These are phyloP conservation scores for Asobara japonica DNA, from an alignment of 1,140 invertebrate genomes.

Conservation along the genomic window DNA sequence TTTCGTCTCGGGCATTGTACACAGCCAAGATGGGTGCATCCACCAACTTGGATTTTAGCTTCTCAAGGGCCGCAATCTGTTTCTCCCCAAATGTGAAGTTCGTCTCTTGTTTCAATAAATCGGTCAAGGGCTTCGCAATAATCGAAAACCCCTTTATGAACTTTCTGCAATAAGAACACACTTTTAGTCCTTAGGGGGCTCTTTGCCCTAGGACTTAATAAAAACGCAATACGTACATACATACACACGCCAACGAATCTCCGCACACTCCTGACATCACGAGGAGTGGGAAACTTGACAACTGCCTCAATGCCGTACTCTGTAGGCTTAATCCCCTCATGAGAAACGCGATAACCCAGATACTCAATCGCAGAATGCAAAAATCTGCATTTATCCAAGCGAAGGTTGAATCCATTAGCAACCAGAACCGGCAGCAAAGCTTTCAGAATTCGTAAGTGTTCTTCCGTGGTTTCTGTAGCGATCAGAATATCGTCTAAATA, in stretches of 20 bases:
- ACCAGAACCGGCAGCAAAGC: too few species aligned
- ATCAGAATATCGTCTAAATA: slow-evolving; percentile 35
- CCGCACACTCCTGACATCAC: neutral
- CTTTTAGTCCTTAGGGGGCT: too few species aligned
- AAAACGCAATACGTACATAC: too few species aligned
- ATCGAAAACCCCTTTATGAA: slow-evolving; percentile 26
- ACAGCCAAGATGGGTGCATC: slow-evolving; percentile 2
- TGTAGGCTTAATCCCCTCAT: neutral
- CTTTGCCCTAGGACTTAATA: too few species aligned
- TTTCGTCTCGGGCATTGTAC: slow-evolving; percentile 9
- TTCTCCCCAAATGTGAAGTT: slow-evolving; percentile 31
- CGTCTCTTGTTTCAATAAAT: slow-evolving; percentile 25
- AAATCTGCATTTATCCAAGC: slow-evolving; percentile 42
- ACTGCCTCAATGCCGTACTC: neutral
- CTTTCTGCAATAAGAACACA: neutral
- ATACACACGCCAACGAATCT: too few species aligned
- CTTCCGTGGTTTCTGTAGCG: neutral
- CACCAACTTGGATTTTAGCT: neutral
- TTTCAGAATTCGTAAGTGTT: neutral
- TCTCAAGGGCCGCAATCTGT: slow-evolving; percentile 22
- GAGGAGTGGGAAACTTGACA: slow-evolving; percentile 2
- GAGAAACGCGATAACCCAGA: neutral
- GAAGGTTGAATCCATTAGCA: slow-evolving; percentile 30
- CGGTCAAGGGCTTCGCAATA: slow-evolving; percentile 29
- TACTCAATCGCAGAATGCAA: slow-evolving; percentile 32